phyloP scores from a whole-genome alignment of 2,797 vertebrate species.

The Lepus oiostolus region DNA sequence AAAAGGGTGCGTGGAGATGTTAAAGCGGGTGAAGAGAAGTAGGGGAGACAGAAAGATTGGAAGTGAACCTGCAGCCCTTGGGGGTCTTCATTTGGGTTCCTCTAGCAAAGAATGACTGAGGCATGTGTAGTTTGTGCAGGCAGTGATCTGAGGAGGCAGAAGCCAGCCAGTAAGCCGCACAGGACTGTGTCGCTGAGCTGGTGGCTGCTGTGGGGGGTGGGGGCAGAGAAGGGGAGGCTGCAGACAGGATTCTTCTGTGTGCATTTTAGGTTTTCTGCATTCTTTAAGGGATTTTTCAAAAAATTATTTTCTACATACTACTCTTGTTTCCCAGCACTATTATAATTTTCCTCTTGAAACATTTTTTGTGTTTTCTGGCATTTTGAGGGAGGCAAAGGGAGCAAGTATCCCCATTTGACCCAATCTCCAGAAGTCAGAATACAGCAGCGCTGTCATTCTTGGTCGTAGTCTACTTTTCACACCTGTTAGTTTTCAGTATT shows the following conservation, averaged over 20 bases:
- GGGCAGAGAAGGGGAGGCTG: no score
- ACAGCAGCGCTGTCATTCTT: neutral
- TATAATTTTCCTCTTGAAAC: slow-evolving; percentile 18
- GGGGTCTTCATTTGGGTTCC: neutral
- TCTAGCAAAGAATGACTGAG: neutral
- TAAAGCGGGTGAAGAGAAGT: neutral
- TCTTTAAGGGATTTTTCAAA: neutral
- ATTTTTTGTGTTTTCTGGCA: neutral
- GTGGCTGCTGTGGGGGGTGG: neutral
- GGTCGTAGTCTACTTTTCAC: neutral
- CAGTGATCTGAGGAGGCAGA: neutral
- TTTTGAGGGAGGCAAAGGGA: neutral
- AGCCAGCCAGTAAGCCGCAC: neutral
- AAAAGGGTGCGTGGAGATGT: neutral
- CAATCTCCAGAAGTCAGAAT: neutral
- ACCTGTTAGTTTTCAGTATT: slow-evolving; percentile 51
- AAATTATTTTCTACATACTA: neutral
- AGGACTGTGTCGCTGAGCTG: neutral
- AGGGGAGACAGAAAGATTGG: neutral
- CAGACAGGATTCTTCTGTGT: neutral
- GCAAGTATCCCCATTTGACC: neutral
- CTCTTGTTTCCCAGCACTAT: neutral
- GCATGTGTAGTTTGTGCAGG: neutral
- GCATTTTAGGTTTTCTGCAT: neutral
- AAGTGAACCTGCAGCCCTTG: neutral